Percentiles rank a stretch among this genome's conserved stretches.
Conservation (phyloP, 2,797 vertebrate genomes). For the Bradypodion pumilum region DNA sequence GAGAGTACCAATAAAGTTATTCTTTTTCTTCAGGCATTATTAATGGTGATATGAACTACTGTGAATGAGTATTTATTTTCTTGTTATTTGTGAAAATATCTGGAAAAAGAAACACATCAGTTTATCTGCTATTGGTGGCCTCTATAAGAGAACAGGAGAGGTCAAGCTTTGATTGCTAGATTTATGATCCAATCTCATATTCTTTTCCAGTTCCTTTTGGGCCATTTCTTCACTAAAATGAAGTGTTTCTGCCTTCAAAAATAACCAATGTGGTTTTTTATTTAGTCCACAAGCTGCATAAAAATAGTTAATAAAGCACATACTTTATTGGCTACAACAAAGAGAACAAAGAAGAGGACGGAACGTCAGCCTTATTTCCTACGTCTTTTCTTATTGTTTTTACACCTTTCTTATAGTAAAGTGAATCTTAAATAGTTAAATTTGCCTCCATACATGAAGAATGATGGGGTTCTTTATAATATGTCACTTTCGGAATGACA, state of each 20-base stretch:
- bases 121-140: background rate
- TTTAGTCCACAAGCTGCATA: background rate
- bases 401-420: background rate
- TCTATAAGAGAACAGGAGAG: background rate
- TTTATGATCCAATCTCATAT: slow-evolving; percentile 8
- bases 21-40: slow-evolving; percentile 1
- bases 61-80: background rate
- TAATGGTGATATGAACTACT: background rate
- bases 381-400: background rate
- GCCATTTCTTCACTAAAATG: background rate
- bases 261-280: background rate
- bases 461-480: background rate
- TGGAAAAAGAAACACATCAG: background rate
- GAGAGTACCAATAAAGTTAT: background rate
- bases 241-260: background rate
- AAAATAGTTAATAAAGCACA: background rate
- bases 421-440: background rate
- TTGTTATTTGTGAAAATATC: background rate
- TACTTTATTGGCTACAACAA: background rate
- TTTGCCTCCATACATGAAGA: background rate
- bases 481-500: background rate
- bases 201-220: slow-evolving; percentile 2
- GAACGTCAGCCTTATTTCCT: background rate
- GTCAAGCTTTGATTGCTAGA: background rate
- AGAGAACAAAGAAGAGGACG: background rate